Evolutionary conservation across 2,888 invertebrate genomes (phyloP).

Genomic region (Tortrix viridana): DNA sequence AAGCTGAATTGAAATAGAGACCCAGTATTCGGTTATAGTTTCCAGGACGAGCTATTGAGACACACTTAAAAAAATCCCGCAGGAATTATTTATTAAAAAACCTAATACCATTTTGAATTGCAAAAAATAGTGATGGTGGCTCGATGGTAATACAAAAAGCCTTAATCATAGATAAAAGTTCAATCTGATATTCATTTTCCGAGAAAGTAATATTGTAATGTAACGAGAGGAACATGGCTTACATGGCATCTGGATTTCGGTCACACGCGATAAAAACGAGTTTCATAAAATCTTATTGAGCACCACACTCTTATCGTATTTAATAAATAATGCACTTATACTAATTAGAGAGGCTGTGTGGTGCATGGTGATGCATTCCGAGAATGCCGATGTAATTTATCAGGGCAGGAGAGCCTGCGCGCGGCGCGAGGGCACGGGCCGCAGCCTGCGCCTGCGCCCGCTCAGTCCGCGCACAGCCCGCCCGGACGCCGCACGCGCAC

Average conservation of each 20-base stretch:
- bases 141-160: too few species aligned
- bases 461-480: conserved; percentile 62
- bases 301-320: conserved; percentile 42
- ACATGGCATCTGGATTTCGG: conserved; percentile 8
- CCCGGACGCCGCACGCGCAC: conserved; percentile 66
- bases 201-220: neutral
- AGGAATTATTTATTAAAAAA: too few species aligned
- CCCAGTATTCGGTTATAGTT: too few species aligned
- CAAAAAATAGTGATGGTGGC: too few species aligned
- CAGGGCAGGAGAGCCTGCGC: conserved; percentile 58
- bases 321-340: conserved; percentile 64
- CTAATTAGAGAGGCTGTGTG: conserved; percentile 55
- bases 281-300: conserved; percentile 21
- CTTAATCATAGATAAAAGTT: too few species aligned
- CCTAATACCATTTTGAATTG: too few species aligned
- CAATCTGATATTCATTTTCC: too few species aligned
- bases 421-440: conserved; percentile 24
- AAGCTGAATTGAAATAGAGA: too few species aligned
- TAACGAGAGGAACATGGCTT: conserved; percentile 4
- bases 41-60: too few species aligned
- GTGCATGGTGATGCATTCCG: conserved; percentile 56
- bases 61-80: too few species aligned
- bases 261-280: conserved; percentile 17
- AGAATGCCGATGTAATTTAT: conserved; percentile 53
- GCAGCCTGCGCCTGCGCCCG: conserved; percentile 28